These are phyloP conservation scores for Patella ulyssiponensis DNA, from an alignment of 2,888 invertebrate genomes.

Conservation along the genomic window DNA sequence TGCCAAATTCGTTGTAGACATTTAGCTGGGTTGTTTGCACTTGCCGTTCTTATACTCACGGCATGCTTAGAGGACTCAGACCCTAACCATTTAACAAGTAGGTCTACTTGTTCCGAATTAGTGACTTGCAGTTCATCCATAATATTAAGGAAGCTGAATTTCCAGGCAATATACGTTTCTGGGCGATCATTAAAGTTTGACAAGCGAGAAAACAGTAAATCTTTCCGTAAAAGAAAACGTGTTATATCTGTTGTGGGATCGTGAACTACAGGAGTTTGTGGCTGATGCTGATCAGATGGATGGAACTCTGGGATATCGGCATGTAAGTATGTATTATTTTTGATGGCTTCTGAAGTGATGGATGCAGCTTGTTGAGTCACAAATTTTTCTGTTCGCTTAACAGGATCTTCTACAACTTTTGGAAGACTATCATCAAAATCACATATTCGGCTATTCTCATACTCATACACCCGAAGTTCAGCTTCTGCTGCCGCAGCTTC, in stretches of 20 bases:
- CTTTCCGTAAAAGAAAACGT: constrained; percentile 28
- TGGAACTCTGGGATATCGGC: no score
- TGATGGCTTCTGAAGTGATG: no score
- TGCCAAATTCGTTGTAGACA: constrained; percentile 23
- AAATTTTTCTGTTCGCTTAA: no score
- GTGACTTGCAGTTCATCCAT: constrained; percentile 21
- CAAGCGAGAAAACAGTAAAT: constrained; percentile 27
- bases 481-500: no score
- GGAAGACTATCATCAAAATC: no score
- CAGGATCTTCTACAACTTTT: no score
- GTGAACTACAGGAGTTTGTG: no score
- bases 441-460: no score
- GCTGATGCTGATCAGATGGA: no score
- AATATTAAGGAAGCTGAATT: constrained; percentile 28
- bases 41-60: constrained; percentile 30
- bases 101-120: constrained; percentile 24
- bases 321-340: no score
- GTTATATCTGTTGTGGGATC: constrained; percentile 8
- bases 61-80: constrained; percentile 27
- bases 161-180: constrained; percentile 32
- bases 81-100: constrained; percentile 31
- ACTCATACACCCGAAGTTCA: no score
- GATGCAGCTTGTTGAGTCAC: no score
- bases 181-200: constrained; percentile 34
- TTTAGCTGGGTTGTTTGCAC: constrained; percentile 18